phyloP scores from a whole-genome alignment of 1,140 invertebrate genomes.

The Trichogramma pretiosum region DNA sequence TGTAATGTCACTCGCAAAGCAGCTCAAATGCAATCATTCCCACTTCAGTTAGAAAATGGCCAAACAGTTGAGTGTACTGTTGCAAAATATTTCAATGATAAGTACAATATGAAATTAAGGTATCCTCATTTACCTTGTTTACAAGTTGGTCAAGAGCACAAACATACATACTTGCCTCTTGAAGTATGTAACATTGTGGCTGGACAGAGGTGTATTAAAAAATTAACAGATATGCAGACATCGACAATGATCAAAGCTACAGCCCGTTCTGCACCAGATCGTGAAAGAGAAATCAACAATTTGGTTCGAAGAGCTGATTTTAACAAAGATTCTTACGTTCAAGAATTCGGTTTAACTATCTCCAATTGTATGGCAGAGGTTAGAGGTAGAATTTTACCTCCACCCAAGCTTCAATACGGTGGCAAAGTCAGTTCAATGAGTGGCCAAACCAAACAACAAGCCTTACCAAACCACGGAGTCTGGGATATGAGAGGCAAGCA shows the following conservation, averaged over 20 bases:
- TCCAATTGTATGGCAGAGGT: conserved; percentile 99
- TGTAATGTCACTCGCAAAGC: conserved; percentile 98
- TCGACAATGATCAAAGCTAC: conserved; percentile 99
- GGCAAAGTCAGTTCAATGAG: conserved; percentile 82
- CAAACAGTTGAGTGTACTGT: not conserved
- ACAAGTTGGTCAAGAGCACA: conserved; percentile 99
- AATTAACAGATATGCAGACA: conserved; percentile 99
- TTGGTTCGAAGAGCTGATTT: conserved; percentile 94
- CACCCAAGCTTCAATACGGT: conserved; percentile 98
- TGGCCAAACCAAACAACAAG: conserved; percentile 86
- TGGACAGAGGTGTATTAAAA: conserved; percentile 98
- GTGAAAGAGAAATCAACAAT: conserved; percentile 97
- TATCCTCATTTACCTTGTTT: conserved; percentile 97
- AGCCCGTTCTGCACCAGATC: conserved; percentile 92
- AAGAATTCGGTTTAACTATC: conserved; percentile 96
- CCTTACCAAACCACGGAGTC: conserved; percentile 95
- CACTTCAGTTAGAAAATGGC: no score
- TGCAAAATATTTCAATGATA: conserved; percentile 71
- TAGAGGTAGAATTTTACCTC: conserved; percentile 87
- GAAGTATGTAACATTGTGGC: conserved; percentile 95
- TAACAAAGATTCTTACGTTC: conserved; percentile 97
- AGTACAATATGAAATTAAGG: conserved; percentile 97
- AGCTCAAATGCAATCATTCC: conserved; percentile 98
- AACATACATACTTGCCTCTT: conserved; percentile 94
- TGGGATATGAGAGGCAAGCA: conserved; percentile 99